phyloP scores from a whole-genome alignment of 1,140 invertebrate species.

The Drosophila tsacasi region DNA sequence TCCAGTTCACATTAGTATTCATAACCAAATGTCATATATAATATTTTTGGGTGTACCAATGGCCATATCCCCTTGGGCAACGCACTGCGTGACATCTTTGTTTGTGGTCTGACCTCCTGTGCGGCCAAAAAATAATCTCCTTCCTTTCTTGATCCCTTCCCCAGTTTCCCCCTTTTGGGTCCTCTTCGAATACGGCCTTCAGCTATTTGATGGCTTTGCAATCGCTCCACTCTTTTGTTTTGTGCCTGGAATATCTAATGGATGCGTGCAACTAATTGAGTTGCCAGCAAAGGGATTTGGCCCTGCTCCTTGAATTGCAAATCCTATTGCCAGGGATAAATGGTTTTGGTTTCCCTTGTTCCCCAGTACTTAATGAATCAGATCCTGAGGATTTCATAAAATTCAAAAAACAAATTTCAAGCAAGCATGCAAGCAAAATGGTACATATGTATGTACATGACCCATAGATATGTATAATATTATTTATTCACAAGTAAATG shows the following conservation, averaged over 20 bases:
- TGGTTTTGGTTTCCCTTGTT: slow-evolving; percentile 28
- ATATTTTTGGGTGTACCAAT: slow-evolving; percentile 66
- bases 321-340: slow-evolving; percentile 47
- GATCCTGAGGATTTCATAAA: slow-evolving; percentile 35
- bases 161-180: not conserved
- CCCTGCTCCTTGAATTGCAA: slow-evolving; percentile 43
- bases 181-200: slow-evolving; percentile 63
- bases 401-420: slow-evolving; percentile 31
- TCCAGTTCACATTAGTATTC: slow-evolving; percentile 69
- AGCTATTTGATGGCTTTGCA: slow-evolving; percentile 81
- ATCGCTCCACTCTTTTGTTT: slow-evolving; percentile 68
- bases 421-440: slow-evolving; percentile 1
- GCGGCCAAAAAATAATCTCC: slow-evolving; percentile 66
- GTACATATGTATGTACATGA: not conserved
- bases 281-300: slow-evolving; percentile 53
- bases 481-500: not conserved
- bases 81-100: slow-evolving; percentile 78
- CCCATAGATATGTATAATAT: too few species aligned
- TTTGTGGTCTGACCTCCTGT: slow-evolving; percentile 56
- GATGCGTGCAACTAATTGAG: slow-evolving; percentile 80
- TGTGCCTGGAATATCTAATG: slow-evolving; percentile 79
- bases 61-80: slow-evolving; percentile 68
- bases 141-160: slow-evolving; percentile 35
- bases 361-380: slow-evolving; percentile 49
- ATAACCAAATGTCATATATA: slow-evolving; percentile 78